Percentiles rank a stretch among this genome's conserved stretches.
phyloP scores from a whole-genome alignment of 2,888 invertebrate genomes.

The Yponomeuta plumbellus region DNA sequence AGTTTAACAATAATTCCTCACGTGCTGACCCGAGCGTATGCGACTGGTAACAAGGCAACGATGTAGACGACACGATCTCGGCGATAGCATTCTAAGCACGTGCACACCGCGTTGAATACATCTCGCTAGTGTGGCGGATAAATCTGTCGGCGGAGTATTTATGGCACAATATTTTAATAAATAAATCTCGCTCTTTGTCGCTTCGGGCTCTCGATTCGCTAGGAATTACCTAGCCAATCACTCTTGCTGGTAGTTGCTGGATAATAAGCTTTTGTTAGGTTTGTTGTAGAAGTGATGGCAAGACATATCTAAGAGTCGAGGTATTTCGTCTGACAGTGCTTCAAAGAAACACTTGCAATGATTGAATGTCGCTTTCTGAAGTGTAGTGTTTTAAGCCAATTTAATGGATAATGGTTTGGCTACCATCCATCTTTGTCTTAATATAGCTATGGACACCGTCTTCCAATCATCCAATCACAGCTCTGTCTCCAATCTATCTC shows the following conservation, averaged over 20 bases:
- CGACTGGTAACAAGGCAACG: background rate
- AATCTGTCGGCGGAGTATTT: slow-evolving; percentile 29
- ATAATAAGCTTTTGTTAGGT: background rate
- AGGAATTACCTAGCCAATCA: background rate
- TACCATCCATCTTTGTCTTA: background rate
- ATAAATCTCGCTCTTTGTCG: slow-evolving; percentile 17
- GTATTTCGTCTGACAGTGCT: background rate
- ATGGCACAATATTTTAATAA: slow-evolving; percentile 21
- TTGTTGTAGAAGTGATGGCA: background rate
- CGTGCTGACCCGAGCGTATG: background rate
- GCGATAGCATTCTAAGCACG: slow-evolving; percentile 15
- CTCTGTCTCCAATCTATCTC: background rate
- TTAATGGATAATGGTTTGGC: background rate
- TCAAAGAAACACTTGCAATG: background rate
- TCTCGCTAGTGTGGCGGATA: slow-evolving; percentile 18
- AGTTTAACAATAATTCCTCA: background rate
- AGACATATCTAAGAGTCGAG: background rate
- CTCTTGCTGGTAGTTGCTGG: background rate
- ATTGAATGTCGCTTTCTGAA: background rate
- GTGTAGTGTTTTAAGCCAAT: background rate
- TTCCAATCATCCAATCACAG: background rate
- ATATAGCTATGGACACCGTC: background rate
- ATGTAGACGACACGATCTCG: background rate
- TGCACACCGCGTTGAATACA: slow-evolving; percentile 28
- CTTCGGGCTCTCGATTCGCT: slow-evolving; percentile 15